Conservation (phyloP, 2,888 invertebrate genomes). For the Periphyllus acericola region DNA sequence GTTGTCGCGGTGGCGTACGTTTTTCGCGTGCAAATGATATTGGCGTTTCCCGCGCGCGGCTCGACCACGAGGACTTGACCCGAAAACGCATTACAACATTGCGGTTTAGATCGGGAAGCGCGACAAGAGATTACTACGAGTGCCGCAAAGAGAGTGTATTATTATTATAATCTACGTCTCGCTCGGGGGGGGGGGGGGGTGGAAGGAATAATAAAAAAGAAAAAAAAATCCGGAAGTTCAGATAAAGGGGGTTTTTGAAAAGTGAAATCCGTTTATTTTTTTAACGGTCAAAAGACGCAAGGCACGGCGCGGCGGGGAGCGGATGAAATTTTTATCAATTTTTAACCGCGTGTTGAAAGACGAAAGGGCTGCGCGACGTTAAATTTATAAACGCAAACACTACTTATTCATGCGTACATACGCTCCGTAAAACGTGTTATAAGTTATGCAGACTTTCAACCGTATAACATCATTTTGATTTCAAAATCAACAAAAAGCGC, state of each 20-base stretch:
- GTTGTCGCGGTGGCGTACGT: neutral
- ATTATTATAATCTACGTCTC: neutral
- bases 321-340: neutral
- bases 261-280: slow-evolving; percentile 7
- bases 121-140: slow-evolving; percentile 3
- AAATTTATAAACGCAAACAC: neutral
- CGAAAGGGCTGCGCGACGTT: neutral
- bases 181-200: neutral
- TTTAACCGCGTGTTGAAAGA: neutral
- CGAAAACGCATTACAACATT: slow-evolving; percentile 5
- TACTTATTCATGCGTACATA: neutral
- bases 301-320: too few relatives aligned
- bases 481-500: too few relatives aligned
- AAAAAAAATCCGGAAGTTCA: neutral
- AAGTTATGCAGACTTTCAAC: too few relatives aligned
- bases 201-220: too few relatives aligned
- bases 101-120: neutral
- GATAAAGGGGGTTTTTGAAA: slow-evolving; percentile 12
- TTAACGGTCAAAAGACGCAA: neutral
- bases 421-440: too few relatives aligned
- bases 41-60: neutral
- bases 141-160: neutral
- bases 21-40: neutral
- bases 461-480: too few relatives aligned
- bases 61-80: neutral